Evolutionary conservation across 2,888 invertebrate genomes (phyloP).

Genomic region (Cantharis rustica): DNA sequence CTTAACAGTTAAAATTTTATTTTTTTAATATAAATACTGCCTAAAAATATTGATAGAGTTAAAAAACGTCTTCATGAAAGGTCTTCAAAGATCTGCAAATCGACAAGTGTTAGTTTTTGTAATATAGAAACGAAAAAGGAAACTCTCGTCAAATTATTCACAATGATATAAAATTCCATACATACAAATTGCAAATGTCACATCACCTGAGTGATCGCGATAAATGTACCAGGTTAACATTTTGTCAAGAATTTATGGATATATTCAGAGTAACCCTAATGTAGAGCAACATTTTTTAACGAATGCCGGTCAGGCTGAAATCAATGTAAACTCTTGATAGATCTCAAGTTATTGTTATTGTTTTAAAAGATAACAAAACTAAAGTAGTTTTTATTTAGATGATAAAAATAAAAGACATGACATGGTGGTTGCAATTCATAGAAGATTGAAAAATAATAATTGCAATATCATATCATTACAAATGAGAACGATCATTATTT

Average conservation of each 20-base stretch:
- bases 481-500: not conserved
- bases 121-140: not conserved
- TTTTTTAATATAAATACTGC: not conserved
- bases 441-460: too few relatives aligned
- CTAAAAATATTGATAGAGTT: not conserved
- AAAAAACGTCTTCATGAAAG: not conserved
- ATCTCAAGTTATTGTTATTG: not conserved
- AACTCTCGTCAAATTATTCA: not conserved
- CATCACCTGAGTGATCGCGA: not conserved
- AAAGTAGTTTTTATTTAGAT: too few relatives aligned
- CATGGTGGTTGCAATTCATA: too few relatives aligned
- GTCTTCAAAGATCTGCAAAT: not conserved
- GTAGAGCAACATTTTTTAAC: not conserved
- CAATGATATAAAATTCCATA: not conserved
- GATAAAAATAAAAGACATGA: too few relatives aligned
- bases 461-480: not conserved
- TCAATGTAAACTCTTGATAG: not conserved
- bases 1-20: too few relatives aligned
- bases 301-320: not conserved
- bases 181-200: not conserved
- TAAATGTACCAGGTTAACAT: not conserved
- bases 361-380: not conserved
- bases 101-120: not conserved
- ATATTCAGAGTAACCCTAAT: not conserved
- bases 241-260: not conserved